Percentiles rank a stretch among this genome's conserved stretches.
These are phyloP conservation scores for Calephelis perditalis DNA, from an alignment of 2,888 invertebrate genomes.

Conservation along the genomic window DNA sequence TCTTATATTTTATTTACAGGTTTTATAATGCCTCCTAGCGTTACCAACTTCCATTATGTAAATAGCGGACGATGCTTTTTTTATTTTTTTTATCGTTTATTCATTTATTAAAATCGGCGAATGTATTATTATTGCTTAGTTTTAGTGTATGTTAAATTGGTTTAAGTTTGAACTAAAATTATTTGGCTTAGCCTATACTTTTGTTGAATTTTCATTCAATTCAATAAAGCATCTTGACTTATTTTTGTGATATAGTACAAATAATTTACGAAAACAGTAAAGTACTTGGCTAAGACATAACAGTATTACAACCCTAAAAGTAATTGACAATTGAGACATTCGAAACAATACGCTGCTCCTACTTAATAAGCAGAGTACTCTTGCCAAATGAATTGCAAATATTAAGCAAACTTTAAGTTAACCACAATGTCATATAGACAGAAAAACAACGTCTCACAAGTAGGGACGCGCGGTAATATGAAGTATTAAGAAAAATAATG, in stretches of 20 bases:
- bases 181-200: slow-evolving; percentile 49
- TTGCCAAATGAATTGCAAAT: too few relatives aligned
- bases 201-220: slow-evolving; percentile 25
- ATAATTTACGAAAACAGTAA: slow-evolving; percentile 42
- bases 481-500: too few relatives aligned
- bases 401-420: too few relatives aligned
- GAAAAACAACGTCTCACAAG: too few relatives aligned
- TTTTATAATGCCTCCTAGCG: slow-evolving; percentile 38
- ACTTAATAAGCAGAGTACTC: not conserved
- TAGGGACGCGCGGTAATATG: too few relatives aligned
- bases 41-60: slow-evolving; percentile 56
- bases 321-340: slow-evolving; percentile 25
- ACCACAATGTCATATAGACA: too few relatives aligned
- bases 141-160: slow-evolving; percentile 51
- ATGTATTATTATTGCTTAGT: slow-evolving; percentile 42
- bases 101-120: slow-evolving; percentile 46
- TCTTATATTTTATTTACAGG: slow-evolving; percentile 16
- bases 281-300: slow-evolving; percentile 46
- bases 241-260: slow-evolving; percentile 73
- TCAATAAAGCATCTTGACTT: slow-evolving; percentile 24
- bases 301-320: slow-evolving; percentile 57
- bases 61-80: slow-evolving; percentile 56
- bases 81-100: slow-evolving; percentile 47
- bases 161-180: slow-evolving; percentile 45
- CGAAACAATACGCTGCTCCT: not conserved